Conservation (phyloP, 2,113 vertebrate species). For the Chrysochloris asiatica region DNA sequence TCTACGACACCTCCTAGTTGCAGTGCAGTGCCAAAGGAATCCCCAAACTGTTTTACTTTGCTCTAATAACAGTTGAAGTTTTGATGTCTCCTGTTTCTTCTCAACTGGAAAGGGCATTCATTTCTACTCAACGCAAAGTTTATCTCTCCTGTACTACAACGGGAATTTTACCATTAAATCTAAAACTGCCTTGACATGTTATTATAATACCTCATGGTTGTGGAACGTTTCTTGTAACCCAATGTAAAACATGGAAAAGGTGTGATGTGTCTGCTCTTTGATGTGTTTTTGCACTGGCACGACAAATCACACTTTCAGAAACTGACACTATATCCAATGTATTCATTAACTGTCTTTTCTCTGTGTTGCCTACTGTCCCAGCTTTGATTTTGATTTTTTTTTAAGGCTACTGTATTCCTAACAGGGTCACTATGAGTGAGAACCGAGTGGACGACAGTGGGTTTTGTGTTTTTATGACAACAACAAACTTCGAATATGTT, state of each 20-base stretch:
- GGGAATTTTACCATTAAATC: slow-evolving; percentile 57
- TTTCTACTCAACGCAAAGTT: slow-evolving; percentile 53
- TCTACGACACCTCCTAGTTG: slow-evolving; percentile 1
- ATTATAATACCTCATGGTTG: slow-evolving; percentile 36
- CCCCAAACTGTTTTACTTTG: slow-evolving; percentile 75
- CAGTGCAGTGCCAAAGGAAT: slow-evolving; percentile 69
- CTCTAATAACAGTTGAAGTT: slow-evolving; percentile 50
- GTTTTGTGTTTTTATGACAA: too few relatives aligned
- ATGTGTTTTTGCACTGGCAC: neutral
- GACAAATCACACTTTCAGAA: neutral
- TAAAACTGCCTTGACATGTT: slow-evolving; percentile 52
- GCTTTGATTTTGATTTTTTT: neutral
- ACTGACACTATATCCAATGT: neutral
- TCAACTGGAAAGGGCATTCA: slow-evolving; percentile 66
- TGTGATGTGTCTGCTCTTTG: neutral
- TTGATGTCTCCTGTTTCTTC: slow-evolving; percentile 70
- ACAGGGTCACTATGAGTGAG: neutral
- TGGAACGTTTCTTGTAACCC: slow-evolving; percentile 51
- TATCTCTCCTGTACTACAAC: slow-evolving; percentile 62
- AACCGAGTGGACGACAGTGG: too few relatives aligned
- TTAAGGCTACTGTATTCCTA: neutral
- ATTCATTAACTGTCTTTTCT: neutral
- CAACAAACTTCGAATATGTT: neutral
- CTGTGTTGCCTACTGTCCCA: neutral
- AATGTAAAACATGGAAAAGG: slow-evolving; percentile 28